Percentiles rank a stretch among this genome's conserved stretches.
Conservation (phyloP, 2,888 invertebrate species). For the Fabriciana adippe region DNA sequence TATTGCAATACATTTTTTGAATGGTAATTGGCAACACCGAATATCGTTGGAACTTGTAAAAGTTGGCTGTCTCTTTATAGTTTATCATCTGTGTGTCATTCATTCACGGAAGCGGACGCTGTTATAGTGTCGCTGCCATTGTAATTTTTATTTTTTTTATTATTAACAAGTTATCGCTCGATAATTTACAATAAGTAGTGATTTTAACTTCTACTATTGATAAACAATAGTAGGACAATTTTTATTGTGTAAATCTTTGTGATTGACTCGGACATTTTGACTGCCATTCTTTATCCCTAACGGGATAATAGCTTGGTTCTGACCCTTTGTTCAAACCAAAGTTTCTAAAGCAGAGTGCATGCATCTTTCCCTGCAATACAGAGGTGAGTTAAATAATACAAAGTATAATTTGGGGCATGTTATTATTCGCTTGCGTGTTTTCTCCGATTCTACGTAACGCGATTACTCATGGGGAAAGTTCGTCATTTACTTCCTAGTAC, state of each 20-base stretch:
- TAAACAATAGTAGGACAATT: slow-evolving; percentile 55
- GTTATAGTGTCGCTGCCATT: slow-evolving; percentile 59
- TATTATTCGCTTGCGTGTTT: slow-evolving; percentile 46
- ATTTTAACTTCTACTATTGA: slow-evolving; percentile 58
- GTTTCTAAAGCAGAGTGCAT: slow-evolving; percentile 82
- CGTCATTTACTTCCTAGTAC: slow-evolving; percentile 72
- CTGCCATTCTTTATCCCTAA: slow-evolving; percentile 77
- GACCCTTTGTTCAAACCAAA: slow-evolving; percentile 76
- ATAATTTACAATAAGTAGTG: slow-evolving; percentile 59
- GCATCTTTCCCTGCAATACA: slow-evolving; percentile 82
- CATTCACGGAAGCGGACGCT: slow-evolving; percentile 73
- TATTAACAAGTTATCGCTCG: slow-evolving; percentile 57
- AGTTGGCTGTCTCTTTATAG: slow-evolving; percentile 1
- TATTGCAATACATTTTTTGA: slow-evolving; percentile 23
- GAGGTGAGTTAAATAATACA: slow-evolving; percentile 63
- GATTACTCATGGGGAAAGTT: slow-evolving; percentile 77
- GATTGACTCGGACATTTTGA: slow-evolving; percentile 57
- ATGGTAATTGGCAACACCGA: slow-evolving; percentile 37
- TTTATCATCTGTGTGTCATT: slow-evolving; percentile 45
- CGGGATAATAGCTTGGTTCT: slow-evolving; percentile 80
- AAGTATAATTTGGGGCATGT: slow-evolving; percentile 27
- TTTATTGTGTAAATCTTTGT: slow-evolving; percentile 57
- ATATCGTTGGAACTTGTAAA: slow-evolving; percentile 11
- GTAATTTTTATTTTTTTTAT: slow-evolving; percentile 75
- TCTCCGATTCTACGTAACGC: slow-evolving; percentile 53